Conservation (phyloP, 2,113 vertebrate species). For the Bolborhynchus lineola region DNA sequence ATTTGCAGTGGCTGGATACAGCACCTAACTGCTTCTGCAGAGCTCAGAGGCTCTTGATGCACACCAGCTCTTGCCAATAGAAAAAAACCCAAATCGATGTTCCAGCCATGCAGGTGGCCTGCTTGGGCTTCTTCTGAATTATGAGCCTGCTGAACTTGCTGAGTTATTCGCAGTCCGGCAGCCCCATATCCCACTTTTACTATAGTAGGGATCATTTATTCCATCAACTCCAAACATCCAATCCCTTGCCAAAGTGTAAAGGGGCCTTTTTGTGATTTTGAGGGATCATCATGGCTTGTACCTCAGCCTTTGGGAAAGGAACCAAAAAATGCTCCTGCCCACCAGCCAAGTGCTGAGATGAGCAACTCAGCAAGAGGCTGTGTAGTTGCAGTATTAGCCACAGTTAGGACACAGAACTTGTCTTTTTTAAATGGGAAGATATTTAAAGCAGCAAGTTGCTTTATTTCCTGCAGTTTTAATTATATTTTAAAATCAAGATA, state of each 20-base stretch:
- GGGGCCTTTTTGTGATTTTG: not conserved
- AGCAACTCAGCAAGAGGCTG: not conserved
- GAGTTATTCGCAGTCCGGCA: not conserved
- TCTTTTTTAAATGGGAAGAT: not conserved
- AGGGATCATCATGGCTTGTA: not conserved
- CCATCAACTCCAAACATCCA: not conserved
- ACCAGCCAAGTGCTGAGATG: not conserved
- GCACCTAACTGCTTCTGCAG: constrained; percentile 19
- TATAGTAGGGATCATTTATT: not conserved
- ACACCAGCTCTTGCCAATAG: not conserved
- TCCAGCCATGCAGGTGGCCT: constrained; percentile 10
- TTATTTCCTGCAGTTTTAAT: not conserved
- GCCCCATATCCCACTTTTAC: not conserved
- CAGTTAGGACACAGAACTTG: not conserved
- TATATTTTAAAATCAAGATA: not conserved
- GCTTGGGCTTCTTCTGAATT: not conserved
- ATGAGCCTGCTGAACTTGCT: not conserved
- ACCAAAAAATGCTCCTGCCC: not conserved
- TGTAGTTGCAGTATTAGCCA: not conserved
- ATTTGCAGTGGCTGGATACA: not conserved
- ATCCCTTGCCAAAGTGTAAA: not conserved
- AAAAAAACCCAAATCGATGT: not conserved
- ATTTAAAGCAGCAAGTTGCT: not conserved
- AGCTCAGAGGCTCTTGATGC: not conserved
- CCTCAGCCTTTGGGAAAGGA: not conserved